Conservation (phyloP, 2,888 invertebrate genomes). For the Zygaena filipendulae region DNA sequence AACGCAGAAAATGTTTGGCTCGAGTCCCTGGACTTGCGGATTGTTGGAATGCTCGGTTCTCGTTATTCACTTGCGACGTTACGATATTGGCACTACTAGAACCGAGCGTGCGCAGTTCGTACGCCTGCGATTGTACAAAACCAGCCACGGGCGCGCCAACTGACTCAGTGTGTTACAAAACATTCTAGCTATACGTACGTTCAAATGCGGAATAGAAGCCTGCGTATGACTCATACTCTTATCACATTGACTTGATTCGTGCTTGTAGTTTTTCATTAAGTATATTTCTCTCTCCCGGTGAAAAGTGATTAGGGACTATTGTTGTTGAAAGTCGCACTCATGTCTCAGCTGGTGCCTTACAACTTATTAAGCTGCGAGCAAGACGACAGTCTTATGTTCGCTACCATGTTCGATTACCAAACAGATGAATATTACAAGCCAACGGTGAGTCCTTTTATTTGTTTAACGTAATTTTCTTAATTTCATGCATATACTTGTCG, state of each 20-base stretch:
- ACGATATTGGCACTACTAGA: slow-evolving; percentile 20
- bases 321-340: slow-evolving; percentile 55
- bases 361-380: slow-evolving; percentile 55
- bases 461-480: too few relatives aligned
- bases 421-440: slow-evolving; percentile 55
- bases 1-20: slow-evolving; percentile 40
- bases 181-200: slow-evolving; percentile 57
- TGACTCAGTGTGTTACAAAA: slow-evolving; percentile 64
- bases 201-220: slow-evolving; percentile 31
- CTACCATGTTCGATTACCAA: slow-evolving; percentile 66
- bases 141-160: slow-evolving; percentile 48
- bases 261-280: too few relatives aligned
- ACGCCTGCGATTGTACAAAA: slow-evolving; percentile 51
- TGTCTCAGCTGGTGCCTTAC: slow-evolving; percentile 74
- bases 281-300: too few relatives aligned
- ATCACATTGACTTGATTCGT: slow-evolving; percentile 52
- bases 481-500: too few relatives aligned
- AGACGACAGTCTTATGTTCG: slow-evolving; percentile 67
- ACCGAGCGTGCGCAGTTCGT: slow-evolving; percentile 55
- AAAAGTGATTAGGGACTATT: too few relatives aligned
- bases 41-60: slow-evolving; percentile 46
- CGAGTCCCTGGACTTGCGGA: slow-evolving; percentile 36
- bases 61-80: slow-evolving; percentile 37
- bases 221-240: slow-evolving; percentile 54
- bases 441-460: slow-evolving; percentile 37